Evolutionary conservation across 1,140 invertebrate genomes (phyloP).

Genomic region (Aphaenogaster rudis): DNA sequence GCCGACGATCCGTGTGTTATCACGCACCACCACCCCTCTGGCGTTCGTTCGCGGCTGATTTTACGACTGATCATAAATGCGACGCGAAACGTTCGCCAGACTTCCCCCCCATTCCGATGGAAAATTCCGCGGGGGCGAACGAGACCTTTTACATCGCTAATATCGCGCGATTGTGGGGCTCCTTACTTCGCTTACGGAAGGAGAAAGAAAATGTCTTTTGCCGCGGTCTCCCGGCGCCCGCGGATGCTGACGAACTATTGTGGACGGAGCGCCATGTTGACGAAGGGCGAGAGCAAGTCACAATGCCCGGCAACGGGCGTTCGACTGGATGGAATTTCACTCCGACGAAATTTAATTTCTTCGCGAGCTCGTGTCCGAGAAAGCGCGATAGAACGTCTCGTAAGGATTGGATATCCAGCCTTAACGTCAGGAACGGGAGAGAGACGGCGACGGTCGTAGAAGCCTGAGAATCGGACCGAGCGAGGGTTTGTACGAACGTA

Average conservation of each 20-base stretch:
- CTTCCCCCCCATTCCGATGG: slow-evolving; percentile 39
- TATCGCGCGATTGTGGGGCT: slow-evolving; percentile 65
- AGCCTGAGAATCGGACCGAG: slow-evolving; percentile 52
- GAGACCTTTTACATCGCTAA: slow-evolving; percentile 72
- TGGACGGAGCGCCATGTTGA: slow-evolving; percentile 51
- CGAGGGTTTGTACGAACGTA: slow-evolving; percentile 17
- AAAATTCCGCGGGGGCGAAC: slow-evolving; percentile 47
- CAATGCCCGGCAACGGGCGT: slow-evolving; percentile 42
- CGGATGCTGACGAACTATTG: slow-evolving; percentile 78
- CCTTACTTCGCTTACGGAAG: slow-evolving; percentile 10
- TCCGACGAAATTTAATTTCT: slow-evolving; percentile 78
- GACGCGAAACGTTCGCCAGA: slow-evolving; percentile 32
- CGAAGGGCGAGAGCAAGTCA: slow-evolving; percentile 55
- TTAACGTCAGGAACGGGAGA: slow-evolving; percentile 11
- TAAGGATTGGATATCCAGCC: slow-evolving; percentile 67
- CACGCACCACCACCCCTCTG: neutral
- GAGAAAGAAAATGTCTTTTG: slow-evolving; percentile 63
- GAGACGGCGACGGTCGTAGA: slow-evolving; percentile 11
- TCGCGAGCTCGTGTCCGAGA: slow-evolving; percentile 62
- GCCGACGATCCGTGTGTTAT: slow-evolving; percentile 17
- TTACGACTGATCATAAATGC: slow-evolving; percentile 74
- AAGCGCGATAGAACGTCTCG: slow-evolving; percentile 63
- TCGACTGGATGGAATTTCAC: slow-evolving; percentile 73
- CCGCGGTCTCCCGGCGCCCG: slow-evolving; percentile 21
- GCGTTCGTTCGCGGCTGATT: slow-evolving; percentile 34